Evolutionary conservation across 2,888 invertebrate species (phyloP), one percentile per base, ranked within the genome.

Genomic region (Lasioglossum leucozonium): DNA sequence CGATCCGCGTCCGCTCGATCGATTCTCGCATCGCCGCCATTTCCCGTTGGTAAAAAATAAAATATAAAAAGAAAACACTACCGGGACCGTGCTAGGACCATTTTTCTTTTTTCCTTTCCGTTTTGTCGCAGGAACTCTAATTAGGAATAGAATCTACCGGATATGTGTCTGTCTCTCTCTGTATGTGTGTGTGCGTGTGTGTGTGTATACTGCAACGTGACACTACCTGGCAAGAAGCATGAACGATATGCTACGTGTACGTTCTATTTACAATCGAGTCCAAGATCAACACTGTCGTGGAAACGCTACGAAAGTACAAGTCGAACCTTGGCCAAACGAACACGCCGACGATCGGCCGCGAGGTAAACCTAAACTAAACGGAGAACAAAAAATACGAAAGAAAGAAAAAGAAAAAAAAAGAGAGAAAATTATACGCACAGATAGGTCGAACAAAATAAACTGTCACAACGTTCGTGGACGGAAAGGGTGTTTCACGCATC

Each of bases 381-480:
- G 62, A 62, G 6, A 8, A 30, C 30, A 58, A 0, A 16, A 11
- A 26, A 55, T 30, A 30, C n/a, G 34, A 34, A 34, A 34, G 3
- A 3, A 34, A 34, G 3, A 34, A 3, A 34, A 34, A 34, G 34
- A 34, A 34, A 34, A n/a, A n/a, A n/a, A n/a, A n/a, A n/a, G n/a
- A n/a, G n/a, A n/a, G n/a, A n/a, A n/a, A n/a, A n/a, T n/a, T n/a
- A n/a, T n/a, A n/a, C n/a, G n/a, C n/a, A n/a, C n/a, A n/a, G n/a
- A n/a, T n/a, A n/a, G n/a, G n/a, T 34, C n/a, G 22, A n/a, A 51
- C 22, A n/a, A n/a, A 55, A 30, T 62, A 16, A 83, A 86, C 69
- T 90, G 82, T 90, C 91, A 86, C 90, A 90, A 90, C 91, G 87
- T 87, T 81, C 79, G 85, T 89, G 90, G 90, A 90, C 90, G 90